Base-by-base conservation (phyloP, 2,888 invertebrate species). In the Callyntrura guangdongensis region DNA sequence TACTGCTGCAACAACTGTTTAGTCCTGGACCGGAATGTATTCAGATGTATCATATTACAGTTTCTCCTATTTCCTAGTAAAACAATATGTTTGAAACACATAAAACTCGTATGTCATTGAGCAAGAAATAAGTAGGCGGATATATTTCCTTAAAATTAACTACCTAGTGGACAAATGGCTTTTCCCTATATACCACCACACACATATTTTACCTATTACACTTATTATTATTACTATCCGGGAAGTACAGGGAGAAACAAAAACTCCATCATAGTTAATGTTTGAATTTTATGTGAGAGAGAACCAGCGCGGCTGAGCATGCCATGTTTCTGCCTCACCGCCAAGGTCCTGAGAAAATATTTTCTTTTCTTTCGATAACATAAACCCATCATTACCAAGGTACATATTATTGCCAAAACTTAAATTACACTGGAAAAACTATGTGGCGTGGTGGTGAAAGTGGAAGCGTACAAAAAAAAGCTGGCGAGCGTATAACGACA, bases 321-420 rank as follows among this genome's bases (percentile, higher is more conserved):
- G 22, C 49, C 74, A 20, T 49, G 20, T 22, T 49, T 22, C 49
- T 49, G 20, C 49, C 22, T 17, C 27, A 27, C 36, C 59, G 79
- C 47, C 59, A 77, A 86, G 86, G 86, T 77, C 77, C 77, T 86
- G 86, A 77, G 69, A 79, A 89, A 84, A 89, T 84, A 83, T 84
- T 84, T 89, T 77, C 83, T 77, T 84, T 89, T 84, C 83, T 84
- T 84, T 69, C 74, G 61, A 77, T 84, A 89, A 67, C 77, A 64
- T 85, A 89, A 89, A 89, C 89, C 89, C 89, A 89, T 89, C 89
- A 89, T 89, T 89, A 79, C 79, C 59, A 79, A 79, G 79, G 79
- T 79, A 79, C 79, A 59, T 79, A 79, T 79, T 79, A 79, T 59
- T 79, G 79, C 79, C 79, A 79, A 79, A 79, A 79, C 56, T 79